Percentiles rank a stretch among this genome's conserved stretches.
These are phyloP conservation scores for Trinectes maculatus DNA, from an alignment of 2,113 vertebrate species.

Conservation along the genomic window DNA sequence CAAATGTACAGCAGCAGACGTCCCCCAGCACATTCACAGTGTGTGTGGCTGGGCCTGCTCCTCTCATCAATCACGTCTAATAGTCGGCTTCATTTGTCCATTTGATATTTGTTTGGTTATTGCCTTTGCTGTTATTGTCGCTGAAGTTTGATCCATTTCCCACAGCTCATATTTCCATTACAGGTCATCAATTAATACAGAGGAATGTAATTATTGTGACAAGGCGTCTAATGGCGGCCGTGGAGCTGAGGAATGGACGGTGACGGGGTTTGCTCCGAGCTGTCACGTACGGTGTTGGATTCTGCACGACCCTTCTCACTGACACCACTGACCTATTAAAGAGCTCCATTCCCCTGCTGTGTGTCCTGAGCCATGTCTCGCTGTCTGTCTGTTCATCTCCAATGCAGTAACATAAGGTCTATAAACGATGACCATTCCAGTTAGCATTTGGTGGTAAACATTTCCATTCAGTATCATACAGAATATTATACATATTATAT, in stretches of 20 bases:
- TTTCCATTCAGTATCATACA: no score
- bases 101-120: slow-evolving; percentile 77
- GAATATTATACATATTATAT: no score
- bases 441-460: not conserved
- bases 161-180: slow-evolving; percentile 78
- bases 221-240: slow-evolving; percentile 66
- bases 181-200: slow-evolving; percentile 79
- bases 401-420: not conserved
- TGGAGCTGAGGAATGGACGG: slow-evolving; percentile 69
- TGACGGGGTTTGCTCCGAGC: slow-evolving; percentile 71
- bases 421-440: not conserved
- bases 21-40: slow-evolving; percentile 42
- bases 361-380: slow-evolving; percentile 3
- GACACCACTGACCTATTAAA: slow-evolving; percentile 32
- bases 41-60: slow-evolving; percentile 37
- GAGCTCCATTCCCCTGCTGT: slow-evolving; percentile 11
- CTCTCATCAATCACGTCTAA: slow-evolving; percentile 73
- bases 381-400: slow-evolving; percentile 2
- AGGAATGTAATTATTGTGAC: slow-evolving; percentile 82
- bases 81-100: slow-evolving; percentile 69
- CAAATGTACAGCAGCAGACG: slow-evolving; percentile 42
- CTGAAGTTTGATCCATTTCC: slow-evolving; percentile 77
- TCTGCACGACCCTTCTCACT: slow-evolving; percentile 34
- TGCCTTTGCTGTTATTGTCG: slow-evolving; percentile 70
- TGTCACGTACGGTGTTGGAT: slow-evolving; percentile 52